These are phyloP conservation scores for Drosophila paracracens DNA, from an alignment of 2,888 invertebrate genomes.

Conservation along the genomic window DNA sequence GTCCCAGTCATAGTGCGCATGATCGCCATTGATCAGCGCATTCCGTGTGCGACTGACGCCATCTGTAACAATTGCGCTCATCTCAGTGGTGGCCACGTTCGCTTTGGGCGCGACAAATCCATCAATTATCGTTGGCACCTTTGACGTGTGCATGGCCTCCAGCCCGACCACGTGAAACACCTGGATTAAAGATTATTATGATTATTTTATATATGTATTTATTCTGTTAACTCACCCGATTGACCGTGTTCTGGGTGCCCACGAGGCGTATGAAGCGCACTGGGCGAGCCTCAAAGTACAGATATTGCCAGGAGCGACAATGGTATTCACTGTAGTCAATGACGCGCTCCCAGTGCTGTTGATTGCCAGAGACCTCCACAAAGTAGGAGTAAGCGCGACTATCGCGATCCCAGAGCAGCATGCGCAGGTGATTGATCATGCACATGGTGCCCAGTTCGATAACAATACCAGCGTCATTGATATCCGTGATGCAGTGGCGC, in stretches of 20 bases:
- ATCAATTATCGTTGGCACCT: conserved; percentile 90
- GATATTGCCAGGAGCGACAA: conserved; percentile 98
- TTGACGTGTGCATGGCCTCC: conserved; percentile 94
- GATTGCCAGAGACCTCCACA: conserved; percentile 95
- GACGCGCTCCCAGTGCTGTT: conserved; percentile 96
- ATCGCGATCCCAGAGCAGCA: conserved; percentile 98
- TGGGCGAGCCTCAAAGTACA: conserved; percentile 95
- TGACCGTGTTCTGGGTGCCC: conserved; percentile 98
- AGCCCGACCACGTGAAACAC: conserved; percentile 97
- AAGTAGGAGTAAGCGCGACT: conserved; percentile 87
- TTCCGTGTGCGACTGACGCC: conserved; percentile 97
- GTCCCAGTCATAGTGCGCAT: conserved; percentile 98
- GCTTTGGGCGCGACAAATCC: conserved; percentile 92
- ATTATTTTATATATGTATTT: neutral
- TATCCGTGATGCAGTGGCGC: conserved; percentile 93
- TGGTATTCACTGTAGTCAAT: conserved; percentile 96
- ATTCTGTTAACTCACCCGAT: conserved; percentile 87
- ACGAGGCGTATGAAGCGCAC: conserved; percentile 93
- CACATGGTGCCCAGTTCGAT: conserved; percentile 93
- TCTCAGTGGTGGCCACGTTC: conserved; percentile 96
- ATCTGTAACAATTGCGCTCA: conserved; percentile 97
- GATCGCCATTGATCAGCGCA: conserved; percentile 97
- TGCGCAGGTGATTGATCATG: conserved; percentile 96
- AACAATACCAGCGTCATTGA: conserved; percentile 90
- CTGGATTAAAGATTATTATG: conserved; percentile 36